phyloP scores from a whole-genome alignment of 1,140 invertebrate species.

The Hyles euphorbiae region DNA sequence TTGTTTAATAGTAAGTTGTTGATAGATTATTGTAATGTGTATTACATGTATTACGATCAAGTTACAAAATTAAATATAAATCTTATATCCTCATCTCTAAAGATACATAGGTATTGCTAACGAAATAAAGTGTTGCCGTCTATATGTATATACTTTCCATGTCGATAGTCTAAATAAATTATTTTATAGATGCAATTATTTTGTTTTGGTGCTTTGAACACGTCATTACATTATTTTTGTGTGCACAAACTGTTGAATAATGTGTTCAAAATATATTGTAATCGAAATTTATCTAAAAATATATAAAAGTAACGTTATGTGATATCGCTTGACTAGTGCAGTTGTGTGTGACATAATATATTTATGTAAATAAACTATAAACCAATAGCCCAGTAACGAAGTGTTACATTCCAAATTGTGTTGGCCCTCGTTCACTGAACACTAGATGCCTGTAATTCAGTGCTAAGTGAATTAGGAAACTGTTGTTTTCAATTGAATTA shows the following conservation, averaged over 20 bases:
- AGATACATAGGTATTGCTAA: constrained; percentile 6
- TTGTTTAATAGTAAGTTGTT: constrained; percentile 71
- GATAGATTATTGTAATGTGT: constrained; percentile 62
- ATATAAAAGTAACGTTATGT: constrained; percentile 28
- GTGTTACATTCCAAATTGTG: constrained; percentile 64
- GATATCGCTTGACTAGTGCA: constrained; percentile 32
- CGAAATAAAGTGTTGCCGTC: constrained; percentile 20
- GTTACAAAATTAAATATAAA: constrained; percentile 39
- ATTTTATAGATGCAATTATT: constrained; percentile 28
- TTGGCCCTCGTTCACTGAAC: constrained; percentile 38
- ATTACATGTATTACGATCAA: constrained; percentile 58
- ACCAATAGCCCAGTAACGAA: constrained; percentile 41
- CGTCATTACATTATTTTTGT: constrained; percentile 19
- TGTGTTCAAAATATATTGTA: constrained; percentile 32
- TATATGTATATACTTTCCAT: constrained; percentile 49
- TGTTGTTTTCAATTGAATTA: constrained; percentile 70
- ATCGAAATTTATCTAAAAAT: constrained; percentile 24
- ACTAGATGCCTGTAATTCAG: constrained; percentile 36
- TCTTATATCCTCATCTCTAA: constrained; percentile 1
- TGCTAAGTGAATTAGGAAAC: constrained; percentile 59
- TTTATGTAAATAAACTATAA: constrained; percentile 50
- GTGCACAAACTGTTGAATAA: constrained; percentile 24
- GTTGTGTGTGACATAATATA: constrained; percentile 27
- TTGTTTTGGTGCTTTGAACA: constrained; percentile 34
- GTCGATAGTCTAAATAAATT: constrained; percentile 20